Conservation (phyloP, 2,113 vertebrate genomes). For the Terrapene triunguis region DNA sequence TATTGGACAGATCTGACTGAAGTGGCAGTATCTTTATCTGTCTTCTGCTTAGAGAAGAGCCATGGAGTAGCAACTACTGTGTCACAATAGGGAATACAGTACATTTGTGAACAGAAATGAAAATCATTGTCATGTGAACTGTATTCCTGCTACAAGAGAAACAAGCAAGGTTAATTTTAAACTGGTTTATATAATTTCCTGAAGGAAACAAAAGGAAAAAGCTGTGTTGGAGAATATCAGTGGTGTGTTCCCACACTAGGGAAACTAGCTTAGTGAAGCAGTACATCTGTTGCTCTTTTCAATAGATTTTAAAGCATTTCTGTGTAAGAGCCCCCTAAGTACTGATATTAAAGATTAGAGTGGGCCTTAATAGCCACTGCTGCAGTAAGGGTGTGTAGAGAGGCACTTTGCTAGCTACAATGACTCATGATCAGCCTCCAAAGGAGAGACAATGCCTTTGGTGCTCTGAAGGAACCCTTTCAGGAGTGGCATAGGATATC, state of each 20-base stretch:
- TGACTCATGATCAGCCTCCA: not conserved
- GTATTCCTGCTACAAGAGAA: constrained; percentile 47
- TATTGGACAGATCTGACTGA: not conserved
- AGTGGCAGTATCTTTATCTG: constrained; percentile 48
- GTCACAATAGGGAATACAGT: constrained; percentile 45
- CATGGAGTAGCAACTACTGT: constrained; percentile 14
- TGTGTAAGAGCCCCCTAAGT: constrained; percentile 60
- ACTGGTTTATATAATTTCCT: constrained; percentile 63
- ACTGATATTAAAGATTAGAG: constrained; percentile 57
- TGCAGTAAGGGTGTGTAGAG: not conserved
- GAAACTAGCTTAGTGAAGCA: constrained; percentile 55
- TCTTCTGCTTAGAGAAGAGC: constrained; percentile 32
- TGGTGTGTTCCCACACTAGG: constrained; percentile 16
- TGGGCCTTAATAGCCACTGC: not conserved
- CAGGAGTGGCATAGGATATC: not conserved
- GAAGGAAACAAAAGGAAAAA: constrained; percentile 63
- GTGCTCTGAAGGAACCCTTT: not conserved
- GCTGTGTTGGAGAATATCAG: constrained; percentile 51
- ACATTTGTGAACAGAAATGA: constrained; percentile 53
- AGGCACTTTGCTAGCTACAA: not conserved
- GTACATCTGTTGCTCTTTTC: constrained; percentile 60
- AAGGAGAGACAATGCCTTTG: not conserved
- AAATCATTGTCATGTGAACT: constrained; percentile 52
- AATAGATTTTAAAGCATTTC: constrained; percentile 65
- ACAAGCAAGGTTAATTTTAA: constrained; percentile 75